Conservation (phyloP, 2,888 invertebrate species). For the Dryomyza anilis region DNA sequence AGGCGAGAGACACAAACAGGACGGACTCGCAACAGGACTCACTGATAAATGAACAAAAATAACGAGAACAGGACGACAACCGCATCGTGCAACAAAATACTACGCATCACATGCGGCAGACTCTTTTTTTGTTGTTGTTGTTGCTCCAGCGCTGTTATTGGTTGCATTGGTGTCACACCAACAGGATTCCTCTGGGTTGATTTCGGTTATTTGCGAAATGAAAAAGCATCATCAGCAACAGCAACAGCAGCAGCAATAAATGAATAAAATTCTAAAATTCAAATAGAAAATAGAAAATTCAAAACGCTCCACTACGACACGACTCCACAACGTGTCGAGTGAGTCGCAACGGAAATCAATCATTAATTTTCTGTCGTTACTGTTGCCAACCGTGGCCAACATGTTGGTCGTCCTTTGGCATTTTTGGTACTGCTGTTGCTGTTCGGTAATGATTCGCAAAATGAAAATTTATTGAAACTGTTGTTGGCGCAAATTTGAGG, state of each 20-base stretch:
- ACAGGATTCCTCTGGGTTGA: slow-evolving; percentile 9
- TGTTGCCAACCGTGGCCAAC: slow-evolving; percentile 29
- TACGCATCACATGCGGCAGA: slow-evolving; percentile 24
- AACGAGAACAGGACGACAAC: slow-evolving; percentile 17
- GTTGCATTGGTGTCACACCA: slow-evolving; percentile 8
- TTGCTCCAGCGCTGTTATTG: background rate
- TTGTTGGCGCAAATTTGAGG: background rate
- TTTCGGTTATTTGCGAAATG: slow-evolving; percentile 22
- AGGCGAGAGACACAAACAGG: too few relatives aligned
- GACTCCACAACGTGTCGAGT: slow-evolving; percentile 12
- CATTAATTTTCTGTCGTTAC: slow-evolving; percentile 45
- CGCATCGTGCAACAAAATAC: slow-evolving; percentile 27
- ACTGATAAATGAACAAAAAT: slow-evolving; percentile 41
- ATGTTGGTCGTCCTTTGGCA: too few relatives aligned
- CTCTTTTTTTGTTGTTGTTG: slow-evolving; percentile 12
- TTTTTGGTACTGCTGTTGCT: too few relatives aligned
- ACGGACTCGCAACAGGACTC: slow-evolving; percentile 26
- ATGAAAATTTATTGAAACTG: slow-evolving; percentile 38
- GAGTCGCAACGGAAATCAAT: slow-evolving; percentile 44
- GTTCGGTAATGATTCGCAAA: slow-evolving; percentile 39
- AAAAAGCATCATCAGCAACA: slow-evolving; percentile 20
- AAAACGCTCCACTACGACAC: too few relatives aligned
- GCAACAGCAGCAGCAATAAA: background rate
- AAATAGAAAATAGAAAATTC: too few relatives aligned
- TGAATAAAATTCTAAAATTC: slow-evolving; percentile 8